Conservation (phyloP, 2,113 vertebrate species). For the Dryoscopus gambensis region DNA sequence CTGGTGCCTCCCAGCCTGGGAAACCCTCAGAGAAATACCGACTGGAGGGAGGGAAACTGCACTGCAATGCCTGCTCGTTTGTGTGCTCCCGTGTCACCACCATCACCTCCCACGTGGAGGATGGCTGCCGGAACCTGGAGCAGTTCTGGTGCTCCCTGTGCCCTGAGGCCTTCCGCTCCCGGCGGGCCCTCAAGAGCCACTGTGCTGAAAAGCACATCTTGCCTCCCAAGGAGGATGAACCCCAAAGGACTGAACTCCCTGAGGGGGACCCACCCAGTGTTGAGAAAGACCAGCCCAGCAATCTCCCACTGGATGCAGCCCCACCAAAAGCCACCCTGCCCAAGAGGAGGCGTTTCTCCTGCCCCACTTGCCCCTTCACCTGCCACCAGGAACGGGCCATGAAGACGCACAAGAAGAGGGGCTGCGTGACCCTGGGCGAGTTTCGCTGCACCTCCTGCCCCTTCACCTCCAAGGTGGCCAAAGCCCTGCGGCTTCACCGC, state of each 20-base stretch:
- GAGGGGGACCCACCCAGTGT: rapidly evolving
- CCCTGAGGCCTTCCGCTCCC: constrained; percentile 30
- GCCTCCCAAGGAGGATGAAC: neutral
- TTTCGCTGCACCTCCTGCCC: constrained; percentile 78
- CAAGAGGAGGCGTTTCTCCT: constrained; percentile 72
- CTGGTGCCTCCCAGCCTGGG: neutral
- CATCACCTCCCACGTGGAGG: constrained; percentile 78
- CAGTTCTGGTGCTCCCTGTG: constrained; percentile 59
- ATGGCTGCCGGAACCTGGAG: constrained; percentile 64
- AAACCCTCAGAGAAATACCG: constrained; percentile 56
- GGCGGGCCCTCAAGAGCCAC: constrained; percentile 40
- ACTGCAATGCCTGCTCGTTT: constrained; percentile 81
- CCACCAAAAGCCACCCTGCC: neutral
- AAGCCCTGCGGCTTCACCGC: constrained; percentile 75
- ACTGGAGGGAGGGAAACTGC: constrained; percentile 77
- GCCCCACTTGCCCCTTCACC: constrained; percentile 81
- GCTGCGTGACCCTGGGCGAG: constrained; percentile 75
- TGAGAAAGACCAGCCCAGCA: neutral
- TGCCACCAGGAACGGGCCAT: constrained; percentile 82
- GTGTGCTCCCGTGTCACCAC: constrained; percentile 78
- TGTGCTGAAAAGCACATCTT: neutral
- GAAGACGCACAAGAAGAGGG: constrained; percentile 78
- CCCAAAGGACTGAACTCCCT: neutral
- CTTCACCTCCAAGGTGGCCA: constrained; percentile 73
- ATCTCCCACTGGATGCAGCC: neutral